Evolutionary conservation across 2,888 invertebrate species (phyloP), one percentile per base, ranked within the genome.

Genomic region (Dione vanillae): DNA sequence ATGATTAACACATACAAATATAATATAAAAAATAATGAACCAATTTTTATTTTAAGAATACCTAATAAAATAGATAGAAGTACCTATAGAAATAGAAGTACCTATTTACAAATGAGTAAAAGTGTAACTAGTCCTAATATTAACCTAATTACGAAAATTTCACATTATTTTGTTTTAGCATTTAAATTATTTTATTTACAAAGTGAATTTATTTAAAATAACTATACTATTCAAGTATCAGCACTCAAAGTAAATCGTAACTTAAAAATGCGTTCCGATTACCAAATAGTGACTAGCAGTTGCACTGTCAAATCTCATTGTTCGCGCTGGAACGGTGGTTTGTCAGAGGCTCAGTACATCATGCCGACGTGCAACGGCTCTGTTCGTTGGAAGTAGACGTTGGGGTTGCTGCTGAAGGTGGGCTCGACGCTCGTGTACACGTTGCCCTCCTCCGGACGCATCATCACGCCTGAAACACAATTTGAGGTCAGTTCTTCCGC

Each of bases 321-420:
- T 92, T 93, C 92, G 79, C 80, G 78, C 75, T 65, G 84, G 93
- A 92, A 92, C 92, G 87, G 82, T 88, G 92, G 90, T 84, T 91
- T 91, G 92, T 82, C 91, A 92, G 92, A 74, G 81, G 87, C 87
- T 95, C 93, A 97, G 92, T 97, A 97, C 96, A 97, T 97, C 96
- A 97, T 97, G 89, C 97, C 97, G 78, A 97, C 97, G 94, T 97
- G 97, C 81, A 97, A 95, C 75, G 96, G 96, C 80, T 93, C 94
- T 80, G 96, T 95, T 82, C 97, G 95, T 90, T 97, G 97, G 91
- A 97, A 97, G 90, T 96, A 97, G 77, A 97, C 97, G 93, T 97
- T 97, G 78, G 97, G 97, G 94, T 97, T 97, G 89, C 96, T 96
- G 90, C 97, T 97, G 88, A 97, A 94, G 79, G 97, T 97, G 80